Base-by-base conservation (phyloP, 2,113 vertebrate species). In the Cephalopterus ornatus region DNA sequence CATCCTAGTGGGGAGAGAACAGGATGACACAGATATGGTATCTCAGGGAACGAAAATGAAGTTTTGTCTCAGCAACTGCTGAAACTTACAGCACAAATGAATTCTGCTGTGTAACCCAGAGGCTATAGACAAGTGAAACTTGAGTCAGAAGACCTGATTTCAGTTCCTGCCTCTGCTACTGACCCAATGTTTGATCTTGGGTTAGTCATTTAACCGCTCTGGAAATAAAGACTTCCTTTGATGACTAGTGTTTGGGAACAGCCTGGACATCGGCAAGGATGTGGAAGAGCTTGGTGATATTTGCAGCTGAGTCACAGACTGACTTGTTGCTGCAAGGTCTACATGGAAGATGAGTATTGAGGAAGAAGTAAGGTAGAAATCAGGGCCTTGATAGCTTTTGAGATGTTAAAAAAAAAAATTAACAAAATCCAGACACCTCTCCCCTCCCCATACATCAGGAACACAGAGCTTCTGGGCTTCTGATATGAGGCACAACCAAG, bases 81-180 rank as follows among this genome's bases (percentile, higher is more conserved):
- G 91, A 81, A 93, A 92, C 33, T 78, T 46, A n/a, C 5, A 80
- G 80, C 28, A 63, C n/a, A 78, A 74, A 81, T 53, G 41, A 86
- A 66, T 56, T 96, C 77, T 91, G 76, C 62, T 50, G 3, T 58
- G 76, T 65, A 94, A 93, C 66, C 32, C 6, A 0, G 80, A 52
- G 66, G 50, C 30, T 39, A 42, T n/a, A 71, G 90, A 85, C 85
- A 95, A 89, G 42, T 91, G 91, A 93, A 97, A 89, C 86, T 87
- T 89, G 93, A 97, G 79, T 96, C 92, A 96, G 92, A 94, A 87
- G 76, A 91, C 80, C 88, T 71, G 73, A 96, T 91, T 96, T 94
- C 70, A 56, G 80, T 81, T 89, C 76, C 92, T 92, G 72, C 70
- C 88, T 95, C 83, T 6, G 3, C 65, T 65, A 44, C 65, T 95